Evolutionary conservation across 2,113 vertebrate species (phyloP).

Genomic region (Macquaria australasica): DNA sequence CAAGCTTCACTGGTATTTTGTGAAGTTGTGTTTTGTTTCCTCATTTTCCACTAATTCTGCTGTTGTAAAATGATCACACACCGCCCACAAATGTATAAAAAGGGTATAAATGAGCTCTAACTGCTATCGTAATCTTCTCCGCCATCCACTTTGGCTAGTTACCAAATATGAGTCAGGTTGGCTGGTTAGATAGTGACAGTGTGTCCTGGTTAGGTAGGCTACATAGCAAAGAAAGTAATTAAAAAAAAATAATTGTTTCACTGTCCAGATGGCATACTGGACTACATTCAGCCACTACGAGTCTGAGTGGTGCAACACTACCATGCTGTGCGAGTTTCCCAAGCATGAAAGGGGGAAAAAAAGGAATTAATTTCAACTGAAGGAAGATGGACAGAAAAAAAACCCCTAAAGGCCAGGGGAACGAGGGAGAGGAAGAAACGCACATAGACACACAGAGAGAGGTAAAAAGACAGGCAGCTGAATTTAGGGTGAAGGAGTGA

Average conservation of each 20-base stretch:
- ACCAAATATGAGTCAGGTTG: conserved; percentile 1
- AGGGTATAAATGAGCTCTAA: conserved; percentile 8
- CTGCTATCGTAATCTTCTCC: conserved; percentile 28
- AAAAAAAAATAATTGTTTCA: conserved; percentile 12
- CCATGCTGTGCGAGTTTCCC: conserved; percentile 46
- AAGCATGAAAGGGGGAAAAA: conserved; percentile 44
- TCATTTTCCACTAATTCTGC: not conserved
- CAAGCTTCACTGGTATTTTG: not conserved
- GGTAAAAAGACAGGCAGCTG: conserved; percentile 42
- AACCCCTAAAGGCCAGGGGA: conserved; percentile 28
- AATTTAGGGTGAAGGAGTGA: conserved; percentile 45
- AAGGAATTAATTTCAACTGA: conserved; percentile 42
- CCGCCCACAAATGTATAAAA: conserved; percentile 6
- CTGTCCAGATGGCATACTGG: conserved; percentile 52
- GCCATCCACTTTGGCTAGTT: conserved; percentile 3
- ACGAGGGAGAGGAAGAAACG: not conserved
- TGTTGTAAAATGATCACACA: conserved; percentile 3
- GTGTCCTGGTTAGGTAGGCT: not conserved
- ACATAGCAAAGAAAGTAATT: not conserved
- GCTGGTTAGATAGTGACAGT: conserved; percentile 23
- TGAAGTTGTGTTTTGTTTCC: not conserved
- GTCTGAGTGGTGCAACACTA: conserved; percentile 42
- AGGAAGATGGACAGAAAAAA: conserved; percentile 40
- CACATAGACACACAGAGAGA: not conserved
- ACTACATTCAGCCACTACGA: conserved; percentile 31